Evolutionary conservation across 2,797 vertebrate species (phyloP), one percentile per base, ranked within the genome.

Genomic region (Lepilemur septentrionalis): DNA sequence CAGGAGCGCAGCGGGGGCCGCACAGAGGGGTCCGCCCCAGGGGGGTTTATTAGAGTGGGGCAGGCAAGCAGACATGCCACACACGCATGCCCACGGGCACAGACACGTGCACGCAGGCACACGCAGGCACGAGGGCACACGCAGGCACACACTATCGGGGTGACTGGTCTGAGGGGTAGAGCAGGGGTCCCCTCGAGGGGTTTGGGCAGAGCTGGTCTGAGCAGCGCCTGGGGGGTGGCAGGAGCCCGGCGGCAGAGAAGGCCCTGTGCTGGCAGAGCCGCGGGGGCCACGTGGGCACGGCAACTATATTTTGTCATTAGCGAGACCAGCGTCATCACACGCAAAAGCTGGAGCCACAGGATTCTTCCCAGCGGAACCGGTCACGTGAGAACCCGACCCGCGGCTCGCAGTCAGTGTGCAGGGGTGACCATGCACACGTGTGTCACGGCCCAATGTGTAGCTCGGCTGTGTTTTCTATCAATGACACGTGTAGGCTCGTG

Each of bases 401-500:
- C 8, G 1, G 11, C 38, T 0, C 3, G 14, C 20, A 1, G 2
- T 55, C 8, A 2, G 43, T 15, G 5, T 11, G 50, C 4, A 2
- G 30, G 0, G 1, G 10, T 2, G 52, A 9, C 23, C 4, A 23
- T 0, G 6, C n/a, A 3, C 32, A 32, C 0, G 1, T 4, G 3
- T 35, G 5, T 32, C 12, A 10, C 2, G 10, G 46, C 15, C 4
- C 0, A 7, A 7, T 5, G 22, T 2, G 0, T 0, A 0, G 38
- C 20, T 3, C 32, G 20, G 57, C 50, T 59, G 65, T 2, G 17
- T 23, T 57, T 22, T 28, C 22, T 10, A 0, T 48, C 28, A 0
- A 2, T n/a, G 30, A 50, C 10, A 38, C 18, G 4, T 15, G 38
- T 65, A 17, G 55, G 46, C 55, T 46, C 30, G 1, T 28, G n/a